Percentiles rank a stretch among this genome's conserved stretches.
phyloP scores from a whole-genome alignment of 2,888 invertebrate genomes.

The Lasioglossum calceatum region DNA sequence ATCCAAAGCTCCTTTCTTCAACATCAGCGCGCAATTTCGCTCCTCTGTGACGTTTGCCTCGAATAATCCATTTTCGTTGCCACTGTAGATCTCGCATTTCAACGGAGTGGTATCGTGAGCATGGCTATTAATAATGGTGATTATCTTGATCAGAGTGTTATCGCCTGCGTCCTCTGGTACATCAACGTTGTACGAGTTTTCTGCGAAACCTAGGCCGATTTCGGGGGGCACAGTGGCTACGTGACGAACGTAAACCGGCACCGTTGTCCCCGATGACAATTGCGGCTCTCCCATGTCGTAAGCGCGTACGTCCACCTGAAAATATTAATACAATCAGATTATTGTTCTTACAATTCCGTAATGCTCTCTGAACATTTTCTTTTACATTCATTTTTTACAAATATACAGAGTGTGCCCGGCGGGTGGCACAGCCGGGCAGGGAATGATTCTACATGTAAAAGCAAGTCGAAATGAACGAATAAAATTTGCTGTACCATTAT shows the following conservation, averaged over 20 bases:
- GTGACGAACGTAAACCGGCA: slow-evolving; percentile 93
- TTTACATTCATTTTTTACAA: too few relatives aligned
- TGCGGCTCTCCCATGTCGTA: slow-evolving; percentile 95
- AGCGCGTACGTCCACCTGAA: slow-evolving; percentile 92
- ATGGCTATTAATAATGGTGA: slow-evolving; percentile 91
- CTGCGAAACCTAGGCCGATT: slow-evolving; percentile 94
- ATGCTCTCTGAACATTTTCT: too few relatives aligned
- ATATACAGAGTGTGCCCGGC: too few relatives aligned
- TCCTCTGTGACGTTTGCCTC: slow-evolving; percentile 90
- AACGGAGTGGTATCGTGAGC: slow-evolving; percentile 89
- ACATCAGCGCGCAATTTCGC: slow-evolving; percentile 92
- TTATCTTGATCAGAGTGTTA: slow-evolving; percentile 88
- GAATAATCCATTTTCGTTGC: slow-evolving; percentile 91
- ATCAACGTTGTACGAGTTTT: slow-evolving; percentile 93
- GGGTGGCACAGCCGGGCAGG: too few relatives aligned
- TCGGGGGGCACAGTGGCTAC: slow-evolving; percentile 90
- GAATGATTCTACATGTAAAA: too few relatives aligned
- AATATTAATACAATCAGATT: neutral
- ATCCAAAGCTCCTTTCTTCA: slow-evolving; percentile 90
- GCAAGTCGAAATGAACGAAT: too few relatives aligned
- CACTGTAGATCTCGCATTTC: slow-evolving; percentile 91
- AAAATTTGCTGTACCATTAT: too few relatives aligned
- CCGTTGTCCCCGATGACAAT: slow-evolving; percentile 91
- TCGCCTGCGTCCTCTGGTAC: slow-evolving; percentile 91
- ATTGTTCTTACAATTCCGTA: neutral